Evolutionary conservation across 1,140 invertebrate species (phyloP).

Genomic region (Magallana angulata): DNA sequence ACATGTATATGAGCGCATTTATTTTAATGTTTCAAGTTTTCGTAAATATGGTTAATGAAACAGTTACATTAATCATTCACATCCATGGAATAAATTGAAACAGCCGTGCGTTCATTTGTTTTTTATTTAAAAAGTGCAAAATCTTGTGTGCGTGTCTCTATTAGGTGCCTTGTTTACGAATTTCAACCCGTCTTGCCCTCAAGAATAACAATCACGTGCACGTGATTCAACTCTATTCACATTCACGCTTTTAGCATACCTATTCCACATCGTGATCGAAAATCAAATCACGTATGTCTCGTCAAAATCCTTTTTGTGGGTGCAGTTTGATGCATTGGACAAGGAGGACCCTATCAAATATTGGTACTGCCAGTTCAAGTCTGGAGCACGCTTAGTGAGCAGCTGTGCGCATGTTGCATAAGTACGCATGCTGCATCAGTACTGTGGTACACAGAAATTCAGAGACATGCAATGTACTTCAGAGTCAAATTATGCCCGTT

Average conservation of each 20-base stretch:
- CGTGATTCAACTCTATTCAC: background rate
- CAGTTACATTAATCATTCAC: too few species aligned
- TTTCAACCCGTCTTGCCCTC: background rate
- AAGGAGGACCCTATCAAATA: background rate
- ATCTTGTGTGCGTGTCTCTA: background rate
- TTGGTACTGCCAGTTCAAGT: background rate
- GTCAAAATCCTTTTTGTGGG: background rate
- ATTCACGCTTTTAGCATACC: background rate
- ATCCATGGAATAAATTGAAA: too few species aligned
- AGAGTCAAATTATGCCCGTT: background rate
- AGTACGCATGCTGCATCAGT: background rate
- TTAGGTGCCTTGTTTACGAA: too few species aligned
- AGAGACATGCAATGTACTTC: background rate
- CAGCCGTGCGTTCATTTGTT: too few species aligned
- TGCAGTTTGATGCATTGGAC: background rate
- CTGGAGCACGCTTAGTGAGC: background rate
- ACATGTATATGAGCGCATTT: too few species aligned
- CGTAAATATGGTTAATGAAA: too few species aligned
- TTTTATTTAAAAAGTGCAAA: too few species aligned
- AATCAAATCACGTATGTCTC: background rate
- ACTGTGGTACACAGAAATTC: background rate
- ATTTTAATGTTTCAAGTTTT: too few species aligned
- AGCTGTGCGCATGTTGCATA: background rate
- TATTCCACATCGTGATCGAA: background rate
- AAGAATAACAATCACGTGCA: constrained; percentile 1